A percentile compares a stretch with the other conserved stretches of the same genome.
Evolutionary conservation across 2,113 vertebrate species (phyloP).

Genomic region (Zeus faber): DNA sequence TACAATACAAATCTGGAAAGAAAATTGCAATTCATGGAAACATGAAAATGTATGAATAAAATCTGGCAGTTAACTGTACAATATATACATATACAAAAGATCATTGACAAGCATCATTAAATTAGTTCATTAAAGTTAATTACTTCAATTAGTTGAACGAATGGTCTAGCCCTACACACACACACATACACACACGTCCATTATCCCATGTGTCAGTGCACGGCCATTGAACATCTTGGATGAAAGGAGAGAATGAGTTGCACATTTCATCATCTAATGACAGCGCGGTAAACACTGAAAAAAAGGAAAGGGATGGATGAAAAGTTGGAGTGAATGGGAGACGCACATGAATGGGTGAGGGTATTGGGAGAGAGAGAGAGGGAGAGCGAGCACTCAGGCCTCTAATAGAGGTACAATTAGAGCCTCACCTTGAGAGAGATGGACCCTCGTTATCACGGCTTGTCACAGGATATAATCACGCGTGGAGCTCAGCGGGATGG

Average conservation of each 20-base stretch:
- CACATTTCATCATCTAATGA: conserved; percentile 24
- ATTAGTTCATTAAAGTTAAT: no score
- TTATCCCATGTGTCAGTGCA: conserved; percentile 2
- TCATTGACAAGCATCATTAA: no score
- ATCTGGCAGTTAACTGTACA: no score
- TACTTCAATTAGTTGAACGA: no score
- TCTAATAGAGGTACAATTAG: conserved; percentile 55
- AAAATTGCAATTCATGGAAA: no score
- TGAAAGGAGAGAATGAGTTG: conserved; percentile 3
- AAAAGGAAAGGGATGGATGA: not conserved
- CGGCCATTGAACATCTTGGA: not conserved
- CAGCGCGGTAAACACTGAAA: conserved; percentile 4
- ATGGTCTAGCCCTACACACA: no score
- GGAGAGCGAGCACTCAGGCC: conserved; percentile 32
- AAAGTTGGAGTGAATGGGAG: conserved; percentile 2
- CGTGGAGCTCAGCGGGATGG: conserved; percentile 29
- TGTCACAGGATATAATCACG: conserved; percentile 48
- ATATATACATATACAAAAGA: no score
- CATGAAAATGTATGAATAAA: no score
- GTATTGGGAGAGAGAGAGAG: conserved; percentile 17
- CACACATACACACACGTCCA: not conserved
- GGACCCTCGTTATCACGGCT: conserved; percentile 42
- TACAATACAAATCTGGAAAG: no score
- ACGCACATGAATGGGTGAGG: not conserved
- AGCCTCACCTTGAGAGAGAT: conserved; percentile 47